Evolutionary conservation across 1,140 invertebrate species (phyloP).

Genomic region (Brachionus rotundiformis): DNA sequence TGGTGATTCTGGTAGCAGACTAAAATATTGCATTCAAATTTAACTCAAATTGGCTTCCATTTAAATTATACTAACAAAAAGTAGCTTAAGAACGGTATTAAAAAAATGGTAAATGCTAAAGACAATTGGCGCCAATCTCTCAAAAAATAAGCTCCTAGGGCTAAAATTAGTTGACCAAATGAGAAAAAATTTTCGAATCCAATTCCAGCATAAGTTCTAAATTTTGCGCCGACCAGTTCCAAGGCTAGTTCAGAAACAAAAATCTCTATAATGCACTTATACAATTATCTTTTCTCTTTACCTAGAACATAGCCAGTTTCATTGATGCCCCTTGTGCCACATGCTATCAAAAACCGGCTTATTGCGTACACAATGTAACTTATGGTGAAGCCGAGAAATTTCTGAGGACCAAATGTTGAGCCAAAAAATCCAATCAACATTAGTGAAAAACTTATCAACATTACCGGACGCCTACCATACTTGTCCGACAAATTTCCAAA

Average conservation of each 20-base stretch:
- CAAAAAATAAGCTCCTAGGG: conserved; percentile 46
- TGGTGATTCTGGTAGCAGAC: conserved; percentile 57
- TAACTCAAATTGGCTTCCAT: not conserved
- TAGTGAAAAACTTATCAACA: conserved; percentile 2
- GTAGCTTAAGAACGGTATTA: conserved; percentile 22
- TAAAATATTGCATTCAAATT: not conserved
- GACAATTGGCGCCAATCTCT: conserved; percentile 13
- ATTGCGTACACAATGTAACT: conserved; percentile 24
- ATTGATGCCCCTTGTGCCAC: conserved; percentile 21
- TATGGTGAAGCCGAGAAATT: not conserved
- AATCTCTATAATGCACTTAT: not conserved
- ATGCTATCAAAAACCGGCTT: conserved; percentile 27
- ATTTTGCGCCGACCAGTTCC: conserved; percentile 11
- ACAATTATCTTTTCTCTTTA: not conserved
- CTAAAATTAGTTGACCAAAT: conserved; percentile 31
- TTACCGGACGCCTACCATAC: conserved; percentile 35
- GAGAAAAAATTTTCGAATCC: conserved; percentile 48
- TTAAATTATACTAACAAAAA: conserved; percentile 14
- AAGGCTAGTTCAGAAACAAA: not conserved
- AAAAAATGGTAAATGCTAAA: not conserved
- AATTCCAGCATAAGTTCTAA: conserved; percentile 18
- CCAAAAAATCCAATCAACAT: not conserved
- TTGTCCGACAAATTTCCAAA: conserved; percentile 24
- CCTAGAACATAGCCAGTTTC: conserved; percentile 43
- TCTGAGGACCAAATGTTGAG: not conserved